Evolutionary conservation across 2,797 vertebrate species (phyloP).

Genomic region (Vespertilio murinus): DNA sequence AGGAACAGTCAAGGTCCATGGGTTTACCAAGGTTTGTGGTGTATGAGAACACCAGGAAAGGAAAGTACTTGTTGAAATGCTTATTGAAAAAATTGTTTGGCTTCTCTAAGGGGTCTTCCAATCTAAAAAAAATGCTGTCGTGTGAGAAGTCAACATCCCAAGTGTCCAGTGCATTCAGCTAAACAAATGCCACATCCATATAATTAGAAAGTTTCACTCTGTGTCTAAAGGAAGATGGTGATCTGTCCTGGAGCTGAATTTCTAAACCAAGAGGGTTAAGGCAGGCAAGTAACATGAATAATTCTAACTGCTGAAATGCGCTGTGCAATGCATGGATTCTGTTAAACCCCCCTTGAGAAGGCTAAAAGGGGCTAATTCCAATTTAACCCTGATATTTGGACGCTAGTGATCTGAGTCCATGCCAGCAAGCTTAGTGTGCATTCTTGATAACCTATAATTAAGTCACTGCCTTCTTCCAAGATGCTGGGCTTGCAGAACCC

Average conservation of each 20-base stretch:
- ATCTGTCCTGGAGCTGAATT: not conserved
- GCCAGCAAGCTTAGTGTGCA: too few species aligned
- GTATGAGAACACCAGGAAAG: not conserved
- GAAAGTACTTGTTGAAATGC: not conserved
- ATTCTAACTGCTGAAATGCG: not conserved
- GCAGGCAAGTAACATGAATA: not conserved
- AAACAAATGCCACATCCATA: not conserved
- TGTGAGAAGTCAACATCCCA: not conserved
- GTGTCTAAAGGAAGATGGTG: not conserved
- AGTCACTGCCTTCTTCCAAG: too few species aligned
- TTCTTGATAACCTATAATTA: too few species aligned
- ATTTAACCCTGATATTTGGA: too few species aligned
- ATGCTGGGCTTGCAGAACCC: too few species aligned
- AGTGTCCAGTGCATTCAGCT: not conserved
- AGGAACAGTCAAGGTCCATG: not conserved
- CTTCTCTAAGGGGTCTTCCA: not conserved
- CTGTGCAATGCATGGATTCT: not conserved
- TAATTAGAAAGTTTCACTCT: not conserved
- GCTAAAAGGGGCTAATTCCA: too few species aligned
- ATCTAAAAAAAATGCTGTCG: not conserved
- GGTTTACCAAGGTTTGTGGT: not conserved
- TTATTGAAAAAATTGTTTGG: not conserved
- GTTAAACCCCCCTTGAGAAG: not conserved
- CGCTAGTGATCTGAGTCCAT: too few species aligned
- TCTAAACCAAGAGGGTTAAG: not conserved